These are phyloP conservation scores for Loris lydekkerianus DNA, from an alignment of 2,797 vertebrate species.

Conservation along the genomic window DNA sequence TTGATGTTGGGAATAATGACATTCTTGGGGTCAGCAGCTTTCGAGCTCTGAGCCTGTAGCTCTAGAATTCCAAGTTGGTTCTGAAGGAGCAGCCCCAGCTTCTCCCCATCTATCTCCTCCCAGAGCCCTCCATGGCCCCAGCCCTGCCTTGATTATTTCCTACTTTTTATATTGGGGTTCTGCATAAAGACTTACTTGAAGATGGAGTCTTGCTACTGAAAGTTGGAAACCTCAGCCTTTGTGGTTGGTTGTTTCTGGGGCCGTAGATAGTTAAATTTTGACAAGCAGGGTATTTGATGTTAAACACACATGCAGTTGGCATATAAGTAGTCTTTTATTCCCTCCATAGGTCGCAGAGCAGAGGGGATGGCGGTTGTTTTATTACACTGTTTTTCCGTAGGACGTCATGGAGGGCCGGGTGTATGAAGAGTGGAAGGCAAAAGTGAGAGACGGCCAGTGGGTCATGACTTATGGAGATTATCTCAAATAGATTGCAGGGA, in stretches of 20 bases:
- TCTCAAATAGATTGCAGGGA: neutral
- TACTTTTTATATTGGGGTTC: neutral
- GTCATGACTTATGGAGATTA: neutral
- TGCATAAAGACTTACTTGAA: neutral
- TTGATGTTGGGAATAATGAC: too few species aligned
- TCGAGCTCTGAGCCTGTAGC: neutral
- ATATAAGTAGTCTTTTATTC: neutral
- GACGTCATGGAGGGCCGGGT: neutral
- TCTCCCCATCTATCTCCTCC: neutral
- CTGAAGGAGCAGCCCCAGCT: fast-evolving
- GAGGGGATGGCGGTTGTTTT: neutral
- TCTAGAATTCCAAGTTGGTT: neutral
- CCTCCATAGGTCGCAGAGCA: neutral
- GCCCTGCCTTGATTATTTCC: neutral
- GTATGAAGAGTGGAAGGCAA: neutral
- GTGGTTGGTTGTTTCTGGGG: neutral
- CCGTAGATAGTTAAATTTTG: neutral
- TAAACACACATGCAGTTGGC: neutral
- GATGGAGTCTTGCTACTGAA: neutral
- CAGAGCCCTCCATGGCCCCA: neutral
- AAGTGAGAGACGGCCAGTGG: too few species aligned
- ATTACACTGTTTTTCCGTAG: neutral
- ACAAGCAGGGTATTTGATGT: neutral
- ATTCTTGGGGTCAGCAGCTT: neutral
- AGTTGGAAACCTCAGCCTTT: neutral